A percentile compares a stretch with the other conserved stretches of the same genome.
Evolutionary conservation across 2,797 vertebrate species (phyloP).

Genomic region (Poeciliopsis infans): DNA sequence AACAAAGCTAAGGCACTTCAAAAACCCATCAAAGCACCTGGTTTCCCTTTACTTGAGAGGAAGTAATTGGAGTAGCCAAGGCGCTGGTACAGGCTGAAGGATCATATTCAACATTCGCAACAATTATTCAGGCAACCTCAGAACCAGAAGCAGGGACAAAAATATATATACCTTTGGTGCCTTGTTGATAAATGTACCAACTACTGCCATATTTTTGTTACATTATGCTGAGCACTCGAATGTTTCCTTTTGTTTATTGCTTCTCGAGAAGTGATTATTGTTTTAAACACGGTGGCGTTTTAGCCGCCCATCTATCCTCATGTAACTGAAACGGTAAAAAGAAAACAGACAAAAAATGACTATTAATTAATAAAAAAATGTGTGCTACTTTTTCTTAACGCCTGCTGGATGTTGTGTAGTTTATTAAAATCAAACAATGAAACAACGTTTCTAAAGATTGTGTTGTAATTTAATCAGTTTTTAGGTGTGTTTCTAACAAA

Average conservation of each 20-base stretch:
- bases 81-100: constrained; percentile 77
- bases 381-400: constrained; percentile 20
- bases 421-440: constrained; percentile 42
- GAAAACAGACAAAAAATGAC: constrained; percentile 64
- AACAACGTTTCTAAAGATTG: constrained; percentile 14
- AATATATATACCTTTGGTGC: constrained; percentile 82
- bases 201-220: constrained; percentile 92
- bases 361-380: constrained; percentile 35
- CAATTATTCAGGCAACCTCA: constrained; percentile 79
- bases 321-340: constrained; percentile 81
- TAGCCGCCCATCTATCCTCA: constrained; percentile 89
- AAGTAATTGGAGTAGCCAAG: constrained; percentile 59
- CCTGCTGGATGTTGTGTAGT: constrained; percentile 7
- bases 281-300: constrained; percentile 92
- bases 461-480: constrained; percentile 3
- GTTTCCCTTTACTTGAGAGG: constrained; percentile 65
- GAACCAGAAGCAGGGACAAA: constrained; percentile 79
- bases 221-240: constrained; percentile 85
- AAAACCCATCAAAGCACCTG: constrained; percentile 54
- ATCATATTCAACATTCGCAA: constrained; percentile 72
- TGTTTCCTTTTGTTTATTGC: constrained; percentile 88
- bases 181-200: constrained; percentile 90
- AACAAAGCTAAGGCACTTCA: constrained; percentile 62
- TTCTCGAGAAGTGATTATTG: constrained; percentile 89
- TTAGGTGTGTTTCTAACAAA: neutral